Evolutionary conservation across 1,140 invertebrate genomes (phyloP), one percentile per base, ranked within the genome.

Genomic region (Nixonia krombeini): DNA sequence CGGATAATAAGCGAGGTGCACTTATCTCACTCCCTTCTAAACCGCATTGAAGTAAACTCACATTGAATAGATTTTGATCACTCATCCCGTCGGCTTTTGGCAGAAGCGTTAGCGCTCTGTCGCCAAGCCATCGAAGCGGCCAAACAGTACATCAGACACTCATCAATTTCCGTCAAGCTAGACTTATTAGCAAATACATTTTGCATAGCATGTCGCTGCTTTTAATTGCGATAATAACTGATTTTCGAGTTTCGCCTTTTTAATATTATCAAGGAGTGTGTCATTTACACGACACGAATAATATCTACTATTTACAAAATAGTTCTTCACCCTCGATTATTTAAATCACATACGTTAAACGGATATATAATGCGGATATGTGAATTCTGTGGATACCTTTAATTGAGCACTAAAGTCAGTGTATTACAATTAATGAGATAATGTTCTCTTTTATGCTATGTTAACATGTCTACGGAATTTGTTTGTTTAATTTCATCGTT

Each of bases 1-100:
- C n/a, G 40, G 56, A 47, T 59, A 65, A 72, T 63, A 72, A 67
- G 58, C 44, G 58, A 12, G 29, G 9, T 29, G 51, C 40, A 52
- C 58, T 57, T 47, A 42, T 56, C 44, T 35, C 6, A 8, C 35
- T 29, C 13, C 7, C 17, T 10, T 23, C 12, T 9, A 17, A 8
- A 21, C 17, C 6, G n/a, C n/a, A n/a, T n/a, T n/a, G n/a, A 9
- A 25, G 42, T 25, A 52, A 57, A 47, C 46, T 29, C 18, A 6
- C 46, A 46, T 38, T 45, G 51, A 55, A 23, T 26, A 65, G n/a
- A n/a, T n/a, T 38, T 55, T 59, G 50, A 67, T 59, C 55, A 41
- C 38, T 53, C 47, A 55, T 40, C 49, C 18, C 33, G 33, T 15
- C 5, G 4, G 4, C 4, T 4, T 15, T 37, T 10, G 1, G 15